These are phyloP conservation scores for Hylaea fasciaria DNA, from an alignment of 2,888 invertebrate species.

Conservation along the genomic window DNA sequence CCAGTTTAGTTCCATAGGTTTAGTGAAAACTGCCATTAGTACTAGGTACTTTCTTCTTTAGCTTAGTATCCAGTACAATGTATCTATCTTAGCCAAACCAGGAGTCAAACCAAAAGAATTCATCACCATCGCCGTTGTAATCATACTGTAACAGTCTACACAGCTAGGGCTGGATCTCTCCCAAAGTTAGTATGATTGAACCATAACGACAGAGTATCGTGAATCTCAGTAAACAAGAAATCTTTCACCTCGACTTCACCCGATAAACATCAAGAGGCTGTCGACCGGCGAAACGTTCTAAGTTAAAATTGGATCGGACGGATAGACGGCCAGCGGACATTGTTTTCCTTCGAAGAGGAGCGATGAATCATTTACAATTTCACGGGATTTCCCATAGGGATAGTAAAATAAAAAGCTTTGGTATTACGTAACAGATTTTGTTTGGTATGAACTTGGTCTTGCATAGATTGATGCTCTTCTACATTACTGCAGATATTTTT, in stretches of 20 bases:
- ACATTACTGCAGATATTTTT: too few species aligned
- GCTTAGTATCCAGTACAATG: too few species aligned
- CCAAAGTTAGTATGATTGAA: too few species aligned
- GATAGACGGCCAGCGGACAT: slow-evolving; percentile 30
- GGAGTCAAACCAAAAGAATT: too few species aligned
- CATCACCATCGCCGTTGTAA: too few species aligned
- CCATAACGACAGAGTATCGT: slow-evolving; percentile 6
- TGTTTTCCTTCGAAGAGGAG: slow-evolving; percentile 34
- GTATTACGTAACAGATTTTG: slow-evolving; percentile 16
- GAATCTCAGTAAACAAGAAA: slow-evolving; percentile 16
- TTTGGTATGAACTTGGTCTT: slow-evolving; percentile 11
- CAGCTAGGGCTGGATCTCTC: too few species aligned
- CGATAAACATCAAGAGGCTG: slow-evolving; percentile 34
- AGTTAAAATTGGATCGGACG: slow-evolving; percentile 41
- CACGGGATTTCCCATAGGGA: slow-evolving; percentile 36
- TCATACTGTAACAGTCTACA: too few species aligned
- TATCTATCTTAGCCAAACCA: too few species aligned
- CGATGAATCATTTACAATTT: slow-evolving; percentile 35
- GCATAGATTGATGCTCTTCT: too few species aligned
- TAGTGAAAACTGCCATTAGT: too few species aligned
- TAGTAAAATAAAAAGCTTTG: slow-evolving; percentile 25
- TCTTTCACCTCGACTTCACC: slow-evolving; percentile 7
- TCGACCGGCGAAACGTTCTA: slow-evolving; percentile 34
- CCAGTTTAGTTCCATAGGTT: too few species aligned
- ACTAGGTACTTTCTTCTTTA: too few species aligned